A percentile compares a stretch with the other conserved stretches of the same genome.
Evolutionary conservation across 2,797 vertebrate genomes (phyloP).

Genomic region (Tragelaphus oryx): DNA sequence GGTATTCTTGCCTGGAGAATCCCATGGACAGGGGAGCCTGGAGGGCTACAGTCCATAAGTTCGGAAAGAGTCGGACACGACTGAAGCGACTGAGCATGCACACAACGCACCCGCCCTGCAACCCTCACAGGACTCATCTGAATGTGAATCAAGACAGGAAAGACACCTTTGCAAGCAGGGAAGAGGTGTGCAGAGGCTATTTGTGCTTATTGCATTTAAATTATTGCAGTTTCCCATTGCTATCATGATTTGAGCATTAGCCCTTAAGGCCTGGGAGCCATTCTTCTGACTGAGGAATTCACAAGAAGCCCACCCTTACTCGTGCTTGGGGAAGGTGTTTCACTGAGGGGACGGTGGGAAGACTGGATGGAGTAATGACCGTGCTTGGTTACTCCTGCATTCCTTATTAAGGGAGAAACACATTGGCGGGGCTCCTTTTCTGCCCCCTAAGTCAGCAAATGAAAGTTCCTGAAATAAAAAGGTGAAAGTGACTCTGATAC

Average conservation of each 20-base stretch:
- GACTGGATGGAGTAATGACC: rapidly evolving
- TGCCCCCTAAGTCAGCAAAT: not conserved
- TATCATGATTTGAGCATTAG: not conserved
- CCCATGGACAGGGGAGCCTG: not conserved
- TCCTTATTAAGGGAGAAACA: not conserved
- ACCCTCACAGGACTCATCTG: not conserved
- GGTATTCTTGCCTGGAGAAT: not conserved
- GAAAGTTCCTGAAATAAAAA: not conserved
- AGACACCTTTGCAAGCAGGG: not conserved
- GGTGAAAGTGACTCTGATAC: not conserved
- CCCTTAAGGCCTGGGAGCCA: not conserved
- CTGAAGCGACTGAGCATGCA: not conserved
- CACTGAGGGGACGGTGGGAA: not conserved
- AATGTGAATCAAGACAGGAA: not conserved
- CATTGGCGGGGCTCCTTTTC: not conserved
- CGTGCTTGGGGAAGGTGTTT: not conserved
- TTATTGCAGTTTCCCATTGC: not conserved
- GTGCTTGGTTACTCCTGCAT: no score
- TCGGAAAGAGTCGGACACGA: not conserved
- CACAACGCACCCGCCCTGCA: not conserved
- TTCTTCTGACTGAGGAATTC: not conserved
- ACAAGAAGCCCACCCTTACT: not conserved
- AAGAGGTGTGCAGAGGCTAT: not conserved
- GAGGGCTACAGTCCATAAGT: not conserved
- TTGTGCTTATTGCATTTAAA: not conserved